phyloP scores from a whole-genome alignment of 2,888 invertebrate genomes.

The Eupithecia dodoneata region DNA sequence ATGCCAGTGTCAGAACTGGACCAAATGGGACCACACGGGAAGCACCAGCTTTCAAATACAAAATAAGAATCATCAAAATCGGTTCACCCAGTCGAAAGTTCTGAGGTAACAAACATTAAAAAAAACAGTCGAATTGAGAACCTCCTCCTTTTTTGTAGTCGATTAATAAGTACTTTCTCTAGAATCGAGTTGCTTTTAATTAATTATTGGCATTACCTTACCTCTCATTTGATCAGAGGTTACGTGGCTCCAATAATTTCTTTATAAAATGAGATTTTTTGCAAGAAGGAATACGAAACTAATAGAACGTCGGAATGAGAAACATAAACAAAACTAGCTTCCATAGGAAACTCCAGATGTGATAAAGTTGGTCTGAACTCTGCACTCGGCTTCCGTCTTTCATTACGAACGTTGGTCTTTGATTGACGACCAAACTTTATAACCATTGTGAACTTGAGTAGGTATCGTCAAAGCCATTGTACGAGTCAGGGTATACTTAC shows the following conservation, averaged over 20 bases:
- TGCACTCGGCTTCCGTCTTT: slow-evolving; percentile 24
- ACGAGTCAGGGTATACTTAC: neutral
- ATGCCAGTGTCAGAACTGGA: too few species aligned
- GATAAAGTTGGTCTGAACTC: slow-evolving; percentile 22
- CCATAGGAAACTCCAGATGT: slow-evolving; percentile 16
- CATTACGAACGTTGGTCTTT: slow-evolving; percentile 34
- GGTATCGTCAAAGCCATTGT: slow-evolving; percentile 22
- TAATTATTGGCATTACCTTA: too few species aligned
- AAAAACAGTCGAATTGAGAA: too few species aligned
- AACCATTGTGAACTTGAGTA: slow-evolving; percentile 32
- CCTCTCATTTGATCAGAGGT: neutral
- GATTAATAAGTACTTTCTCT: too few species aligned
- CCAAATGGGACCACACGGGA: too few species aligned
- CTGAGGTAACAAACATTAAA: too few species aligned
- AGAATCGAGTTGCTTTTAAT: too few species aligned
- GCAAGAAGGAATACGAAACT: neutral
- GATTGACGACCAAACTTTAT: slow-evolving; percentile 42
- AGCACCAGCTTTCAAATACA: too few species aligned
- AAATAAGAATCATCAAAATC: too few species aligned
- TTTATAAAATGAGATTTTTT: neutral
- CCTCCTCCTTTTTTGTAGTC: too few species aligned
- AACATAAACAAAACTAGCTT: slow-evolving; percentile 3
- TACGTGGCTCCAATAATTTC: neutral
- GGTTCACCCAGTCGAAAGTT: too few species aligned
- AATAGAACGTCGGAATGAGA: slow-evolving; percentile 5